These are phyloP conservation scores for Ceratoteleas bidentatus DNA, from an alignment of 1,140 invertebrate species.

Conservation along the genomic window DNA sequence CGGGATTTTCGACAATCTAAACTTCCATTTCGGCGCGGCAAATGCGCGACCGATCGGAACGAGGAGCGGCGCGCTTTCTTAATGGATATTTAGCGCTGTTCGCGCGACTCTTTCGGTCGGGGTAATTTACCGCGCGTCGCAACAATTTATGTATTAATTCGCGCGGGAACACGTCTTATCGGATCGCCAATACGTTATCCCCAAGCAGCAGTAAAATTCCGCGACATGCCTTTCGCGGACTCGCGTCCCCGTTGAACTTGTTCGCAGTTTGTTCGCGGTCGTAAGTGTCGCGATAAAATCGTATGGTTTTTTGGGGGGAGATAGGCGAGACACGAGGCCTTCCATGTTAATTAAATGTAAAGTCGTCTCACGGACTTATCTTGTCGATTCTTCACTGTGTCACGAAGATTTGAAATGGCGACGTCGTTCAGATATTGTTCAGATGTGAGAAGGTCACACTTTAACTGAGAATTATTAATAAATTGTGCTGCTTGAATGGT, in stretches of 20 bases:
- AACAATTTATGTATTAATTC: no score
- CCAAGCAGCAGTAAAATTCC: background rate
- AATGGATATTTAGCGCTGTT: no score
- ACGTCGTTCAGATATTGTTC: no score
- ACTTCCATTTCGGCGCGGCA: background rate
- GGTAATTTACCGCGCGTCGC: no score
- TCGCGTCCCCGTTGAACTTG: conserved; percentile 10
- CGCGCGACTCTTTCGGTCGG: no score
- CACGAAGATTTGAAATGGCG: background rate
- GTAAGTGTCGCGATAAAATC: conserved; percentile 31
- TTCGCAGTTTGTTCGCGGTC: conserved; percentile 10
- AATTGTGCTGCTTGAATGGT: no score
- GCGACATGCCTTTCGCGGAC: background rate
- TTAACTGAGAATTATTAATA: no score
- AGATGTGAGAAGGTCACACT: no score
- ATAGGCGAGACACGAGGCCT: conserved; percentile 15
- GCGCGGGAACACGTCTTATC: no score
- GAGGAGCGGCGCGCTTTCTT: no score
- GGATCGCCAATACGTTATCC: background rate
- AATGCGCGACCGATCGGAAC: no score
- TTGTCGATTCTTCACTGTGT: conserved; percentile 36
- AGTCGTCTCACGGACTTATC: conserved; percentile 34
- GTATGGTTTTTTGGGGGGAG: conserved; percentile 24
- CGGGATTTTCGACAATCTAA: no score
- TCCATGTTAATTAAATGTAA: conserved; percentile 53